These are phyloP conservation scores for Equus quagga DNA, from an alignment of 2,113 vertebrate genomes.

Conservation along the genomic window DNA sequence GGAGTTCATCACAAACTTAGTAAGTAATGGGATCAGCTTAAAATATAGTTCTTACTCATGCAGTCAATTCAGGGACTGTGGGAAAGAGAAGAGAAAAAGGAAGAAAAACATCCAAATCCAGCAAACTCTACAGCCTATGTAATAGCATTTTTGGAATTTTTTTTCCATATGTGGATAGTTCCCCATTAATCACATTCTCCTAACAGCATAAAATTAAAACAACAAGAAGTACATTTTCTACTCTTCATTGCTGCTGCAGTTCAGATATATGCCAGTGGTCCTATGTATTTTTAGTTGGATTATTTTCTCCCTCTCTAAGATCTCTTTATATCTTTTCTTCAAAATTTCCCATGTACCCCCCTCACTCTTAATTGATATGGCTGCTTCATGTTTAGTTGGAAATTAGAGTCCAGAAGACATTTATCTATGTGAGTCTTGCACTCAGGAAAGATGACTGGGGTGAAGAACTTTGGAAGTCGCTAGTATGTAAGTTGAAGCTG, in stretches of 20 bases:
- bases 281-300: neutral
- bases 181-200: neutral
- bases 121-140: neutral
- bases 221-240: neutral
- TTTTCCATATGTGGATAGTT: neutral
- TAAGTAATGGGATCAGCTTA: neutral
- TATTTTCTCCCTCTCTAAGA: neutral
- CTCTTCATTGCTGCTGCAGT: neutral
- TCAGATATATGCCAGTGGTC: neutral
- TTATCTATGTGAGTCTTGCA: neutral
- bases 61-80: neutral
- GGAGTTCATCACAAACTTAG: slow-evolving; percentile 7
- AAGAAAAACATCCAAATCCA: neutral
- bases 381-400: neutral
- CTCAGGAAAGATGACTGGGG: neutral
- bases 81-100: neutral
- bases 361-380: neutral
- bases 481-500: neutral
- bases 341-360: neutral
- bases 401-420: neutral
- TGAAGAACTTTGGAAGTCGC: neutral
- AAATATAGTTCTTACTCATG: neutral
- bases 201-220: neutral
- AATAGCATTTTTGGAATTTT: neutral
- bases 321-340: neutral